Evolutionary conservation across 1,140 invertebrate species (phyloP).

Genomic region (Cephus cinctus): DNA sequence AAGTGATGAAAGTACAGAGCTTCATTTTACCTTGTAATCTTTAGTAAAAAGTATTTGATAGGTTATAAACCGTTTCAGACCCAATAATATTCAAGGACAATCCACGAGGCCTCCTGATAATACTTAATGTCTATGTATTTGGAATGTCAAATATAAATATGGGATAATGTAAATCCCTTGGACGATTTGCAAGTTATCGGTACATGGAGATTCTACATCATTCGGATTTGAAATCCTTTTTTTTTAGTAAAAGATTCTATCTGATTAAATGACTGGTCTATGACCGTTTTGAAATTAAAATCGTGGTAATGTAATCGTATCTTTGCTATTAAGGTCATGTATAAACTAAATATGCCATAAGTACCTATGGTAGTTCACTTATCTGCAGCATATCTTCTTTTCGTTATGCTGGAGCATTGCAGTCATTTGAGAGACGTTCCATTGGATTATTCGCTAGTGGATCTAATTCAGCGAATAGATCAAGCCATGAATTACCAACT

Average conservation of each 20-base stretch:
- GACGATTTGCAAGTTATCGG: slow-evolving; percentile 2
- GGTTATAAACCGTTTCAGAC: no score
- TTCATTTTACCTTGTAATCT: slow-evolving; percentile 12
- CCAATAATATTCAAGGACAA: background rate
- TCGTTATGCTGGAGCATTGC: slow-evolving; percentile 45
- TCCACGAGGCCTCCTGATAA: background rate
- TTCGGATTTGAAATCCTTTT: no score
- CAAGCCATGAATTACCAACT: slow-evolving; percentile 70
- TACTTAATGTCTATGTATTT: slow-evolving; percentile 3
- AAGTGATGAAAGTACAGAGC: slow-evolving; percentile 2
- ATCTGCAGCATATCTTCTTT: slow-evolving; percentile 54
- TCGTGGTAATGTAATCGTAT: background rate
- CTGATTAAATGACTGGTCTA: no score
- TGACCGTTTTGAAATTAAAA: no score
- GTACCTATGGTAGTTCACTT: slow-evolving; percentile 3
- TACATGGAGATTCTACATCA: background rate
- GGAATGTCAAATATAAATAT: slow-evolving; percentile 16
- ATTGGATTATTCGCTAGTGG: slow-evolving; percentile 74
- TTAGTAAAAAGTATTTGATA: slow-evolving; percentile 20
- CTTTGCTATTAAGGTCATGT: slow-evolving; percentile 3
- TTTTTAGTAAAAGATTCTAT: no score
- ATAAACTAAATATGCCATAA: slow-evolving; percentile 1
- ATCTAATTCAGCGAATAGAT: slow-evolving; percentile 91
- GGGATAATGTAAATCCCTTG: background rate
- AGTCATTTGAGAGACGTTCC: slow-evolving; percentile 39